A percentile compares a stretch with the other conserved stretches of the same genome.
Conservation (phyloP, 2,888 invertebrate species). For the Heliconius ismenius region DNA sequence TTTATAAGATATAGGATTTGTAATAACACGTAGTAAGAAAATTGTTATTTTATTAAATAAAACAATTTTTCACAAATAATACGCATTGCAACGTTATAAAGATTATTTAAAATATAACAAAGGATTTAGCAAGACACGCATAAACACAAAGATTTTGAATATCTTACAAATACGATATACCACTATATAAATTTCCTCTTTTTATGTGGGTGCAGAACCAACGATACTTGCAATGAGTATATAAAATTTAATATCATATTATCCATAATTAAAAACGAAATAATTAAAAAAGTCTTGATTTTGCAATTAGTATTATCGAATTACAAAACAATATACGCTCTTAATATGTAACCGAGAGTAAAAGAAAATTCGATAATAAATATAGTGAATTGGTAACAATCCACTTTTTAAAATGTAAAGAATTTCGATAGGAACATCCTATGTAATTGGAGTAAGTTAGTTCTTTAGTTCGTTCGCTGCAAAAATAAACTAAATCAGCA, state of each 20-base stretch:
- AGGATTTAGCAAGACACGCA: neutral
- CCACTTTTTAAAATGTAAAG: neutral
- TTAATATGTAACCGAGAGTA: neutral
- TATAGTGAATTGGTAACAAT: neutral
- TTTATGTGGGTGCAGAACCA: no score
- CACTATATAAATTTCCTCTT: neutral
- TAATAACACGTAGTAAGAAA: no score
- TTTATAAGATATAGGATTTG: no score
- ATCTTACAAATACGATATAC: neutral
- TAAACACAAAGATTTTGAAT: neutral
- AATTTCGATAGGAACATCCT: neutral
- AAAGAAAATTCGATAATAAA: neutral
- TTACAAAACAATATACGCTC: neutral
- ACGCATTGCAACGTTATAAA: neutral
- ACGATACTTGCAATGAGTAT: neutral
- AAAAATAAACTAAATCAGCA: neutral
- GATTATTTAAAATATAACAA: neutral
- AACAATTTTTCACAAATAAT: neutral
- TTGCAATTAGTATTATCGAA: neutral
- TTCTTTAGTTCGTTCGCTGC: neutral
- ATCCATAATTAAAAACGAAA: neutral
- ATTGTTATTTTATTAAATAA: no score
- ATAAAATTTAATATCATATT: neutral
- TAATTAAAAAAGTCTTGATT: neutral
- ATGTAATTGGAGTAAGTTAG: neutral